A percentile compares a stretch with the other conserved stretches of the same genome.
phyloP scores from a whole-genome alignment of 2,888 invertebrate genomes.

The Drosophila picticornis region DNA sequence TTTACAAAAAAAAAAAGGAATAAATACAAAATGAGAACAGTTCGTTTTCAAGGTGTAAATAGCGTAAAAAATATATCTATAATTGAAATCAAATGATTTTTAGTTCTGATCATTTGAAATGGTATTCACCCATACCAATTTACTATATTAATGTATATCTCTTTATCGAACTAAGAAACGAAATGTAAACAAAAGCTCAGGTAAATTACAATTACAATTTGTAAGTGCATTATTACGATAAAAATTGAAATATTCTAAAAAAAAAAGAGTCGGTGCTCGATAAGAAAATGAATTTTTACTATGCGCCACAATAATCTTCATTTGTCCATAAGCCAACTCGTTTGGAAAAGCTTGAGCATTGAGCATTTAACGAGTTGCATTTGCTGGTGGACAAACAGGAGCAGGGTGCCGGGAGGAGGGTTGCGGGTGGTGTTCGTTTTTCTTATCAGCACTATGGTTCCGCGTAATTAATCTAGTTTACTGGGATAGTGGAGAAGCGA shows the following conservation, averaged over 20 bases:
- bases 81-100: not conserved
- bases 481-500: conserved; percentile 7
- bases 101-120: not conserved
- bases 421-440: conserved; percentile 4
- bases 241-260: not conserved
- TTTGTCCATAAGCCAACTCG: conserved; percentile 29
- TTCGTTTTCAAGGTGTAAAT: not conserved
- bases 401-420: not conserved
- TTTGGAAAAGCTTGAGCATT: conserved; percentile 34
- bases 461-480: conserved; percentile 73
- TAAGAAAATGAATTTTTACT: conserved; percentile 32
- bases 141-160: not conserved
- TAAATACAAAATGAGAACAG: conserved; percentile 2
- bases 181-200: not conserved
- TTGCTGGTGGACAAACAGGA: conserved; percentile 1
- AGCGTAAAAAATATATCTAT: not conserved
- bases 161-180: not conserved
- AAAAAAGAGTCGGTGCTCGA: conserved; percentile 11
- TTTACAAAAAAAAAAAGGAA: not conserved
- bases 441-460: conserved; percentile 62
- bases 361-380: conserved; percentile 40
- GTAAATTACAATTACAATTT: not conserved
- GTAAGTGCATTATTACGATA: not conserved
- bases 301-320: conserved; percentile 29
- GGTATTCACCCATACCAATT: not conserved